phyloP scores from a whole-genome alignment of 1,140 invertebrate genomes.

The Archegozetes longisetosus region DNA sequence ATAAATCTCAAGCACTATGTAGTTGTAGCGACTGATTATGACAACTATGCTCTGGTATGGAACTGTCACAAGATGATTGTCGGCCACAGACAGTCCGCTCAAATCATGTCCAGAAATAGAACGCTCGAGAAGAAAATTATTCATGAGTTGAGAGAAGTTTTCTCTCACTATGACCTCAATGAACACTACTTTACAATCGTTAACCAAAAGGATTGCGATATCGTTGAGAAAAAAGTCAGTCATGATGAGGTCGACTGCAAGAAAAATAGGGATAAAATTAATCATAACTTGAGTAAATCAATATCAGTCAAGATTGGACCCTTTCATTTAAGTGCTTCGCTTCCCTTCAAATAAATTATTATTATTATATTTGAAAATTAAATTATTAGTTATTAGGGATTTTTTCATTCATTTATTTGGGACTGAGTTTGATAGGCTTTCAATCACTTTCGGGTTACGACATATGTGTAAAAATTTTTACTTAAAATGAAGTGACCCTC shows the following conservation, averaged over 20 bases:
- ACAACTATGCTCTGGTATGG: slow-evolving; percentile 53
- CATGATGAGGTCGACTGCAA: background rate
- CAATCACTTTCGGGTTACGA: too few relatives aligned
- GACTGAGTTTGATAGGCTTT: too few relatives aligned
- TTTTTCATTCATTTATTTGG: too few relatives aligned
- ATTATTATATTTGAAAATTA: too few relatives aligned
- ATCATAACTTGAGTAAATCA: background rate
- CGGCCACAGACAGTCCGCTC: slow-evolving; percentile 53
- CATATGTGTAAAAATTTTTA: too few relatives aligned
- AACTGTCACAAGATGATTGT: slow-evolving; percentile 58
- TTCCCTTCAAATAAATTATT: background rate
- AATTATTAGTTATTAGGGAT: too few relatives aligned
- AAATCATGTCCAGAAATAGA: slow-evolving; percentile 46
- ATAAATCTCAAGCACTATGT: slow-evolving; percentile 54
- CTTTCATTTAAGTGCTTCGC: background rate
- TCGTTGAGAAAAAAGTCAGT: background rate
- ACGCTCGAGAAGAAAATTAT: background rate
- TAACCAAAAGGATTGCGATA: background rate
- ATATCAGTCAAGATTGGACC: background rate
- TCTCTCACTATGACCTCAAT: background rate
- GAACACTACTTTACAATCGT: background rate
- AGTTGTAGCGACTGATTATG: slow-evolving; percentile 55
- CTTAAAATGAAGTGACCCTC: too few relatives aligned
- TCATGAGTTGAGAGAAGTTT: background rate
- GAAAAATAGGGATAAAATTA: background rate